Base-by-base conservation (phyloP, 2,888 invertebrate species). In the Melanchra persicariae region DNA sequence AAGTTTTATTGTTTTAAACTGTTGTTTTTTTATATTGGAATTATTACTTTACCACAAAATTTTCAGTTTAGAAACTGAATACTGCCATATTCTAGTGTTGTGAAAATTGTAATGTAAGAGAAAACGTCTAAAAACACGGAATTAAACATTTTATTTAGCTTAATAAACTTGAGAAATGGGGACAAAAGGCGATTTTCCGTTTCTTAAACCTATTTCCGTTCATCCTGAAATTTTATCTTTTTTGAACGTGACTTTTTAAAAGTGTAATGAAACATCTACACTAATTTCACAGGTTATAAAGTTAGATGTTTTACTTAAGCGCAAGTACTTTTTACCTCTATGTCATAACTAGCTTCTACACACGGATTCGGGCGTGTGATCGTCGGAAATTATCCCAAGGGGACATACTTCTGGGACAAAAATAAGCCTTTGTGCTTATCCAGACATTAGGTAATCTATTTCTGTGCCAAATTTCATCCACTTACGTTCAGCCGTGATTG, bases 141-240 rank as follows among this genome's bases (percentile, higher is more conserved):
- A 59, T 80, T 57, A 47, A 70, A 72, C 54, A 68, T 70, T 77
- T 62, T 68, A 17, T 19, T 65, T 30, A 72, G 34, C n/a, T 67
- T 70, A 71, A 69, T 74, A 57, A 79, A 76, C 54, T 71, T 64
- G 34, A 12, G 17, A 64, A 63, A 67, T 60, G 71, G 22, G 54
- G 57, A 55, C 40, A 65, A 65, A 74, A 74, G 63, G 57, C 67
- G 58, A 77, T 74, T 77, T 84, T 79, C 71, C 76, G 45, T 74
- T 72, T 69, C 75, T 70, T 70, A 45, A 68, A 67, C 72, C 67
- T 62, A 74, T 73, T 81, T 75, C 60, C 68, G 26, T 37, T 49
- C 43, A n/a, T 55, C 45, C n/a, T 55, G 22, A 69, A 79, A 54
- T 69, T 61, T 17, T 71, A 70, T 60, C 34, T 55, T 17, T 47